A percentile compares a stretch with the other conserved stretches of the same genome.
phyloP scores from a whole-genome alignment of 2,888 invertebrate species.

The Hemicrepidius hirtus region DNA sequence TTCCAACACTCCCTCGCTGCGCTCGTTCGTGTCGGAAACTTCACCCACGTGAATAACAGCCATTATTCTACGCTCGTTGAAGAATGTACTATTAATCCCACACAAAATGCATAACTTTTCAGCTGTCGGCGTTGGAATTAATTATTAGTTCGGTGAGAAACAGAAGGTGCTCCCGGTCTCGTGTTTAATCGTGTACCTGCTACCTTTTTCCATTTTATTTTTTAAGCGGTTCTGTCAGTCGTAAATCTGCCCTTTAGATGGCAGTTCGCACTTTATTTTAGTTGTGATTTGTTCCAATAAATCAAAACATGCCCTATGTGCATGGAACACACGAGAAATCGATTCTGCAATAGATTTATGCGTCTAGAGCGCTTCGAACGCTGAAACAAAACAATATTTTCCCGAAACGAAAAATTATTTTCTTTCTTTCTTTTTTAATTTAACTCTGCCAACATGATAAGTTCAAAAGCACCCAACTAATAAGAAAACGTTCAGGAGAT shows the following conservation, averaged over 20 bases:
- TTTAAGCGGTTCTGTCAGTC: conserved; percentile 14
- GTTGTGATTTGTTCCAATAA: conserved; percentile 25
- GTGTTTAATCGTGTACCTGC: neutral
- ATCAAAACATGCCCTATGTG: conserved; percentile 1
- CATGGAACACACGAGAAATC: conserved; percentile 14
- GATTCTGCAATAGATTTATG: conserved; percentile 20
- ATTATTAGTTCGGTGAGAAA: too few relatives aligned
- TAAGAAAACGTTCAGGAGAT: conserved; percentile 6
- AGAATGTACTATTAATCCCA: too few relatives aligned
- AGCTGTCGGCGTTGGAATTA: too few relatives aligned
- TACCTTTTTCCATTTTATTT: conserved; percentile 1
- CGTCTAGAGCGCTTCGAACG: conserved; percentile 1
- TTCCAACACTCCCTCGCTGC: too few relatives aligned
- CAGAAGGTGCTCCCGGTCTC: neutral
- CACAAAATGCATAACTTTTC: too few relatives aligned
- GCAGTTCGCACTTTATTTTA: conserved; percentile 27
- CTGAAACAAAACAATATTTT: neutral
- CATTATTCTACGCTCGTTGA: too few relatives aligned
- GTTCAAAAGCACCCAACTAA: neutral
- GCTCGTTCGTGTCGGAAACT: too few relatives aligned
- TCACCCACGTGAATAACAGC: too few relatives aligned
- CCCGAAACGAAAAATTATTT: too few relatives aligned
- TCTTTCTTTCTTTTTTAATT: neutral
- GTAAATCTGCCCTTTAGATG: conserved; percentile 13
- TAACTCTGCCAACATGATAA: neutral